phyloP scores from a whole-genome alignment of 2,797 vertebrate species.

The Borostomias antarcticus region DNA sequence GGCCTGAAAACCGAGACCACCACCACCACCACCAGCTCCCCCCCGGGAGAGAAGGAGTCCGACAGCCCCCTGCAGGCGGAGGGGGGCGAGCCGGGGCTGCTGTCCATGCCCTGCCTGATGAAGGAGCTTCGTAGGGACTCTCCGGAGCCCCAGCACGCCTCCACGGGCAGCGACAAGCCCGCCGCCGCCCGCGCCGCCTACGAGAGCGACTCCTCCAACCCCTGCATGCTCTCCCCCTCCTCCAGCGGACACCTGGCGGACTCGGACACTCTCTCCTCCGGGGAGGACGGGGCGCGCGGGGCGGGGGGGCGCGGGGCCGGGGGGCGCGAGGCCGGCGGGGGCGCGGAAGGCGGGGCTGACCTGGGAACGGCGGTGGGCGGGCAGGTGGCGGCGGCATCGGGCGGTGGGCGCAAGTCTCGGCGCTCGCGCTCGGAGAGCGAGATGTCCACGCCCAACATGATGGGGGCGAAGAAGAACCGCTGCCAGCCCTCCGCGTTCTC shows the following conservation, averaged over 20 bases:
- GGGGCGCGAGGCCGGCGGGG: slow-evolving; percentile 70
- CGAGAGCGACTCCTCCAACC: slow-evolving; percentile 96
- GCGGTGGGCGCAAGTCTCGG: slow-evolving; percentile 87
- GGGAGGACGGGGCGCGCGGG: slow-evolving; percentile 80
- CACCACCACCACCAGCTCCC: slow-evolving; percentile 72
- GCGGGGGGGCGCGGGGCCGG: slow-evolving; percentile 52
- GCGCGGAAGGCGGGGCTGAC: slow-evolving; percentile 72
- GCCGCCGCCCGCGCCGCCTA: slow-evolving; percentile 76
- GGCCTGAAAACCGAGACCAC: slow-evolving; percentile 81
- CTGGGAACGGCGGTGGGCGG: slow-evolving; percentile 65
- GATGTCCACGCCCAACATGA: slow-evolving; percentile 77
- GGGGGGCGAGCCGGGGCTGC: slow-evolving; percentile 80
- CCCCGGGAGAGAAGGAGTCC: slow-evolving; percentile 75
- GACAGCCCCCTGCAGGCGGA: slow-evolving; percentile 75
- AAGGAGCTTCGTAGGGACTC: slow-evolving; percentile 92
- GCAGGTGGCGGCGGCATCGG: slow-evolving; percentile 46
- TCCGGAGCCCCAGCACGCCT: slow-evolving; percentile 87
- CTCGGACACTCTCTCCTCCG: slow-evolving; percentile 94
- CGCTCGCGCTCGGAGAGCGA: slow-evolving; percentile 94
- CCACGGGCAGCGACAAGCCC: slow-evolving; percentile 90
- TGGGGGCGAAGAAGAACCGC: slow-evolving; percentile 98
- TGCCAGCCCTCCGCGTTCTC: slow-evolving; percentile 72
- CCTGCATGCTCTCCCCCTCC: slow-evolving; percentile 96
- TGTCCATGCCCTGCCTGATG: slow-evolving; percentile 93
- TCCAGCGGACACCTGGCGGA: slow-evolving; percentile 97